Base-by-base conservation (phyloP, 1,140 invertebrate genomes). In the Pseudomyrmex concolor region DNA sequence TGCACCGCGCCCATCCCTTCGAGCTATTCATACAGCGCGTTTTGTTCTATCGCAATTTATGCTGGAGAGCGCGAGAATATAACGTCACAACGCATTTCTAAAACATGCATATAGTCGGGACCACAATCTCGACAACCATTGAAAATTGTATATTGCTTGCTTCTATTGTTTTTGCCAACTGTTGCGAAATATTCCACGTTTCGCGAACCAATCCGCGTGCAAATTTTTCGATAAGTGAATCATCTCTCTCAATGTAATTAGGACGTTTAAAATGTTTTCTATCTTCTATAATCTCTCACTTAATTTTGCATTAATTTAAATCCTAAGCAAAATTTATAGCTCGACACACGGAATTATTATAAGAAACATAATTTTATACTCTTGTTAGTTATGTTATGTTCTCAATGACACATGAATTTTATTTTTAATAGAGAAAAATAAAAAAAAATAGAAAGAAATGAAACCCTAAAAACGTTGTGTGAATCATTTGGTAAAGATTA, bases 91-190 rank as follows among this genome's bases (percentile, higher is more conserved):
- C n/a, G 66, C 55, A 50, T 80, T 71, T 70, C 76, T 80, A 19
- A 81, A 62, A 81, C 34, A 15, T 15, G 50, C 76, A 81, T 59
- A 81, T 45, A 62, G 66, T 45, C 54, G 74, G 19, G 64, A 57
- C 43, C 45, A 59, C 77, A 82, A 60, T 66, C 50, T 66, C 63
- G 62, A 66, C 67, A 71, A 55, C 67, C 59, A 81, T 81, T 84
- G 71, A 84, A 84, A 72, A 81, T 83, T 82, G 85, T 85, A 71
- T 76, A 86, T 86, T 86, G 45, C 77, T 50, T 50, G 55, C 45
- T 45, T 48, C 77, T 57, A 86, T 86, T 86, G 85, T 86, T 82
- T 83, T 83, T 57, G 51, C 50, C 62, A 57, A 48, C 67, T 66
- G 57, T 62, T 66, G 19, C 22, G 84, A 64, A 86, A 86, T 73